Conservation (phyloP, 2,797 vertebrate genomes). For the Harpagifer antarcticus region DNA sequence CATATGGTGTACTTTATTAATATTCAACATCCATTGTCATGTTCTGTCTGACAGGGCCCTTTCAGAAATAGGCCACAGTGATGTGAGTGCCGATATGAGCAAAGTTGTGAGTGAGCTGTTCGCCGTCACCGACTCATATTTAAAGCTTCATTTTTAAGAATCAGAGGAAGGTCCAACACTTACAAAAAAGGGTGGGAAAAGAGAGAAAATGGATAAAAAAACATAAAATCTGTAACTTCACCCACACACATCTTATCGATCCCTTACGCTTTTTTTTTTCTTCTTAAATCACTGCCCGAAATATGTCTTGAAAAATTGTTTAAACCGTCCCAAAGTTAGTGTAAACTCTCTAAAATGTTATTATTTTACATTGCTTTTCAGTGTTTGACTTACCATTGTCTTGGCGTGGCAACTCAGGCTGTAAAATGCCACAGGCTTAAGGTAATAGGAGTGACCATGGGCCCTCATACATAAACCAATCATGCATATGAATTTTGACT, state of each 20-base stretch:
- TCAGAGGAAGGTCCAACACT: neutral
- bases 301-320: too few species aligned
- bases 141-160: conserved; percentile 33
- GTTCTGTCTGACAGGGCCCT: conserved; percentile 57
- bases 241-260: neutral
- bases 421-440: too few species aligned
- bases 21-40: conserved; percentile 79
- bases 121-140: conserved; percentile 39
- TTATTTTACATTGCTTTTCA: too few species aligned
- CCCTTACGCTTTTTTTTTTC: neutral
- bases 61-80: conserved; percentile 69
- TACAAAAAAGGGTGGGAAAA: neutral
- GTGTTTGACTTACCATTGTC: too few species aligned
- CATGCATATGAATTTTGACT: too few species aligned
- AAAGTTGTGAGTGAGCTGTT: conserved; percentile 69
- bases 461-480: too few species aligned
- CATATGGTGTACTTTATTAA: conserved; percentile 83
- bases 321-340: too few species aligned
- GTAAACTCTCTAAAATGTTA: too few species aligned
- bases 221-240: neutral
- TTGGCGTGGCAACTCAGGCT: too few species aligned
- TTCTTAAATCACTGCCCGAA: too few species aligned
- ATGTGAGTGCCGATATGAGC: conserved; percentile 52
- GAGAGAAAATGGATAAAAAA: neutral
- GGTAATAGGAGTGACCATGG: too few species aligned